phyloP scores from a whole-genome alignment of 2,888 invertebrate genomes.

The Drosophila nigritarsus region DNA sequence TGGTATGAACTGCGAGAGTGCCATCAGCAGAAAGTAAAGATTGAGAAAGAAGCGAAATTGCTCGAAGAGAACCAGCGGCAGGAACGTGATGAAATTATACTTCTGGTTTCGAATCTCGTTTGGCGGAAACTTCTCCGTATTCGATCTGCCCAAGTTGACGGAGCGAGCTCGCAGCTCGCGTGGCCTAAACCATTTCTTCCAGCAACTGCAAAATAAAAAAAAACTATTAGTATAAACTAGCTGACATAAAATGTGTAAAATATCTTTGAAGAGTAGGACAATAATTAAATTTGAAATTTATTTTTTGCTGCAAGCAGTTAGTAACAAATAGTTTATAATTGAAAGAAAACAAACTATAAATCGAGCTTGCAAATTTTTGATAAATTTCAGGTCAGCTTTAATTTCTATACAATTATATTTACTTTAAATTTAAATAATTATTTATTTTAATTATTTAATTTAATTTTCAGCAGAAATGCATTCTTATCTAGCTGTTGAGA shows the following conservation, averaged over 20 bases:
- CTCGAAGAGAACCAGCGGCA: conserved; percentile 97
- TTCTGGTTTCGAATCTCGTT: conserved; percentile 99
- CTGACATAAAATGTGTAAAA: background rate
- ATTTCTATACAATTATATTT: background rate
- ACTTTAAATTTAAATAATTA: background rate
- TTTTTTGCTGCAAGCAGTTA: background rate
- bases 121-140: conserved; percentile 94
- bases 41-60: conserved; percentile 99
- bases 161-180: conserved; percentile 91
- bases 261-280: no score
- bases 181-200: conserved; percentile 90
- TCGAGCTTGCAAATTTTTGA: background rate
- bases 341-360: background rate
- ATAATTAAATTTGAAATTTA: background rate
- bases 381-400: background rate
- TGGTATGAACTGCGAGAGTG: conserved; percentile 98
- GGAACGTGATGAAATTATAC: conserved; percentile 96
- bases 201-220: conserved; percentile 88
- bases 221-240: conserved; percentile 5
- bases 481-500: background rate
- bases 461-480: background rate
- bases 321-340: background rate
- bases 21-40: conserved; percentile 99
- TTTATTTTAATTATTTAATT: background rate
- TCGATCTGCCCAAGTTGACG: conserved; percentile 91